Evolutionary conservation across 2,888 invertebrate genomes (phyloP).

Genomic region (Neelides folsomi): DNA sequence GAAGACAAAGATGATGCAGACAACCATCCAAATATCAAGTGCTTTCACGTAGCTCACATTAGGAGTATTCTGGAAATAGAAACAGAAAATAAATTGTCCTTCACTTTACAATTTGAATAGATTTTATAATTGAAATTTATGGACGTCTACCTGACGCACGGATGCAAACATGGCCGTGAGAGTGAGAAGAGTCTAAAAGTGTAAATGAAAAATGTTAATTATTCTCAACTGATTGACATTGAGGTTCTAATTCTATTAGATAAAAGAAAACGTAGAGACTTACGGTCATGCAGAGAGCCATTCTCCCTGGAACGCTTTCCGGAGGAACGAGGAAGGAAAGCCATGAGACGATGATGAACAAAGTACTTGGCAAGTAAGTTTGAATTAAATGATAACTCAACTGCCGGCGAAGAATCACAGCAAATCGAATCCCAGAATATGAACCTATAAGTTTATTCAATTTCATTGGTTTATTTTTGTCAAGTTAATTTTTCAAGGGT

Average conservation of each 20-base stretch:
- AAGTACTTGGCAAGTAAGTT: conserved; percentile 30
- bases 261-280: background rate
- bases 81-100: background rate
- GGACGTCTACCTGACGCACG: conserved; percentile 21
- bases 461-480: background rate
- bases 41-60: conserved; percentile 32
- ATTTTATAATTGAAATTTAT: background rate
- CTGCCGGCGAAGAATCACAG: conserved; percentile 28
- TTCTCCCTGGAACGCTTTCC: conserved; percentile 25
- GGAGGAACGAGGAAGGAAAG: conserved; percentile 26
- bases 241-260: too few species aligned
- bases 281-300: conserved; percentile 31
- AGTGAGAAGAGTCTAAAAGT: conserved; percentile 25
- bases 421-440: conserved; percentile 32
- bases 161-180: conserved; percentile 32
- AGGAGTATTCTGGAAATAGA: conserved; percentile 24
- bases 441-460: conserved; percentile 12
- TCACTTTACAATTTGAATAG: background rate
- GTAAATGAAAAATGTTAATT: background rate
- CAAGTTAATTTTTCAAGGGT: background rate
- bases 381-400: conserved; percentile 32
- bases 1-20: conserved; percentile 31
- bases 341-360: conserved; percentile 33
- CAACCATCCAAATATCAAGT: conserved; percentile 25
- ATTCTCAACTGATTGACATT: too few species aligned